These are phyloP conservation scores for Drosophila bocki DNA, from an alignment of 1,140 invertebrate species.

Conservation along the genomic window DNA sequence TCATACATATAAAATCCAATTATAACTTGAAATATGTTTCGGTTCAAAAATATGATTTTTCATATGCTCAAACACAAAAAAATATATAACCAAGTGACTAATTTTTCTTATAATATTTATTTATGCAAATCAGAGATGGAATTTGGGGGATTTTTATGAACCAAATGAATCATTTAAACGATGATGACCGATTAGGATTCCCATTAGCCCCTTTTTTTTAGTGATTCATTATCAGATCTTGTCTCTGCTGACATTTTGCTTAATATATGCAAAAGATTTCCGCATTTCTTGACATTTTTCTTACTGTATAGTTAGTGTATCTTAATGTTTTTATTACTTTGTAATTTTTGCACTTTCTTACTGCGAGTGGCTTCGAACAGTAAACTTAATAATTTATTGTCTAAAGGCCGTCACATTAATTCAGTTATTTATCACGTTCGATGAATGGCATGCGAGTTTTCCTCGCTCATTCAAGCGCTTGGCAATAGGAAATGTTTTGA, in stretches of 20 bases:
- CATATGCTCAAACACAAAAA: neutral
- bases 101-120: slow-evolving; percentile 1
- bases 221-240: slow-evolving; percentile 37
- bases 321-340: slow-evolving; percentile 36
- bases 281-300: slow-evolving; percentile 14
- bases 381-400: slow-evolving; percentile 69
- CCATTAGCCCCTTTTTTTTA: slow-evolving; percentile 1
- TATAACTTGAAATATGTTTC: slow-evolving; percentile 8
- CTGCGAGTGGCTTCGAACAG: slow-evolving; percentile 34
- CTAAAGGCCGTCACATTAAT: slow-evolving; percentile 75
- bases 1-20: slow-evolving; percentile 8
- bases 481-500: slow-evolving; percentile 49
- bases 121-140: slow-evolving; percentile 1
- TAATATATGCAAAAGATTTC: slow-evolving; percentile 8
- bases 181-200: slow-evolving; percentile 7
- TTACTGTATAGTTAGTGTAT: neutral
- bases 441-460: slow-evolving; percentile 52
- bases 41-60: slow-evolving; percentile 8
- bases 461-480: slow-evolving; percentile 37
- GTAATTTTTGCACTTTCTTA: slow-evolving; percentile 37
- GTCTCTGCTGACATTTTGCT: slow-evolving; percentile 19
- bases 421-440: slow-evolving; percentile 79
- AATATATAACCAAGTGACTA: slow-evolving; percentile 1
- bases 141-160: slow-evolving; percentile 6
- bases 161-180: slow-evolving; percentile 8